phyloP scores from a whole-genome alignment of 92 coral and sea anemone genomes.

The Hydrozoanthus gracilis region DNA sequence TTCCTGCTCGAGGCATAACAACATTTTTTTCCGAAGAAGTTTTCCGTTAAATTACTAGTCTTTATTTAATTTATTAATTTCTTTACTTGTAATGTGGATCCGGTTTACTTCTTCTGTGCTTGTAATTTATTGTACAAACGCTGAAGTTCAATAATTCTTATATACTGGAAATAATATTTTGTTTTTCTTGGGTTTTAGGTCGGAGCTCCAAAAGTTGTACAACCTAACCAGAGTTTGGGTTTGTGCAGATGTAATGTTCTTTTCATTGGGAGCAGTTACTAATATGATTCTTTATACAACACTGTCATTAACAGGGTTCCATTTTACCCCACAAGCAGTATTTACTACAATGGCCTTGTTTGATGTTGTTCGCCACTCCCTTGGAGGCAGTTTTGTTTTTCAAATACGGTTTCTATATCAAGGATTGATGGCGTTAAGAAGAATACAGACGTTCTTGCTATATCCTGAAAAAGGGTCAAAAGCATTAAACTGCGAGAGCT shows the following conservation, averaged over 20 bases:
- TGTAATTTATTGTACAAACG: no score
- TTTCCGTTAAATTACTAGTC: no score
- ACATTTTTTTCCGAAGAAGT: no score
- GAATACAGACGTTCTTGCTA: constrained; percentile 3
- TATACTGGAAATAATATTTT: no score
- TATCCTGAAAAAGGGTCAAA: constrained; percentile 16
- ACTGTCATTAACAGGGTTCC: neutral
- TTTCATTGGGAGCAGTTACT: neutral
- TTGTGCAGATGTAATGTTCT: neutral
- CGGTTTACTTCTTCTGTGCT: no score
- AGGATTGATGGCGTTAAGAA: constrained; percentile 12
- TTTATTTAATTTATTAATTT: no score
- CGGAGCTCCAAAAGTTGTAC: constrained; percentile 6
- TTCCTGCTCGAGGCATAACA: no score
- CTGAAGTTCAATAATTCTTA: no score
- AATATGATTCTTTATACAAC: constrained; percentile 23
- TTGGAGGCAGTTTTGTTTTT: neutral
- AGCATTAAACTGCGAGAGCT: neutral
- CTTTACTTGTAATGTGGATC: no score
- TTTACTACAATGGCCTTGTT: constrained; percentile 20
- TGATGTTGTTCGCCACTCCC: neutral
- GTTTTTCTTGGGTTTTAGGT: neutral
- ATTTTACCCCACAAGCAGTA: constrained; percentile 19
- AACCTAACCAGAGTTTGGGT: neutral
- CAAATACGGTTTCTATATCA: neutral